Conservation (phyloP, 2,797 vertebrate species). For the Pangasius sanitwongsei region DNA sequence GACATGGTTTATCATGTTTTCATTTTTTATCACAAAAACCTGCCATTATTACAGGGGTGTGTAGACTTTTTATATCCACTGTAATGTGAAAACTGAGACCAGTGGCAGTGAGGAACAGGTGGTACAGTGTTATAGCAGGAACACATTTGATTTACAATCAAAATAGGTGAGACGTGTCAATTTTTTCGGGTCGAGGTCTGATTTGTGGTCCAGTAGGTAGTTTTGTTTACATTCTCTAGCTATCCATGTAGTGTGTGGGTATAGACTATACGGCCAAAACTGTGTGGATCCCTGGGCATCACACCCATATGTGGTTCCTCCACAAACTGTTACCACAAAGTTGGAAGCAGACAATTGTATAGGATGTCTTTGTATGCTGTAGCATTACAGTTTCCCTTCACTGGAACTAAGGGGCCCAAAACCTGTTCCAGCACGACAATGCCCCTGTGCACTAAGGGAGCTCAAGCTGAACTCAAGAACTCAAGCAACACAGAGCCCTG, state of each 20-base stretch:
- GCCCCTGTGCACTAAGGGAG: neutral
- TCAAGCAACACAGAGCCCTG: neutral
- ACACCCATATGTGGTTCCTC: neutral
- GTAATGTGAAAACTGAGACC: neutral
- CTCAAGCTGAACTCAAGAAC: neutral
- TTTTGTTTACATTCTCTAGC: too few relatives aligned
- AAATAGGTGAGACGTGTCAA: neutral
- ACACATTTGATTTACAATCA: neutral
- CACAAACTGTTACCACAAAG: neutral
- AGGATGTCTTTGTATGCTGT: neutral
- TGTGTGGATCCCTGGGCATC: neutral
- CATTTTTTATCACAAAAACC: too few relatives aligned
- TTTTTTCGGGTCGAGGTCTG: neutral
- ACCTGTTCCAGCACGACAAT: neutral
- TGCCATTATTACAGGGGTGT: too few relatives aligned
- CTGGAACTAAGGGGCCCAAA: neutral
- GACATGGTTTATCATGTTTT: too few relatives aligned
- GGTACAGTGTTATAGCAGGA: neutral
- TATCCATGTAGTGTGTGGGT: too few relatives aligned
- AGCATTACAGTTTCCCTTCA: neutral
- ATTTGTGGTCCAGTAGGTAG: too few relatives aligned
- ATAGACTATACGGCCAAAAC: neutral
- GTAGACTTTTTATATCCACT: too few relatives aligned
- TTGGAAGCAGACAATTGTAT: neutral
- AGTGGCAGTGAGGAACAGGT: neutral